These are phyloP conservation scores for Mechanitis messenoides DNA, from an alignment of 2,888 invertebrate genomes.

Conservation along the genomic window DNA sequence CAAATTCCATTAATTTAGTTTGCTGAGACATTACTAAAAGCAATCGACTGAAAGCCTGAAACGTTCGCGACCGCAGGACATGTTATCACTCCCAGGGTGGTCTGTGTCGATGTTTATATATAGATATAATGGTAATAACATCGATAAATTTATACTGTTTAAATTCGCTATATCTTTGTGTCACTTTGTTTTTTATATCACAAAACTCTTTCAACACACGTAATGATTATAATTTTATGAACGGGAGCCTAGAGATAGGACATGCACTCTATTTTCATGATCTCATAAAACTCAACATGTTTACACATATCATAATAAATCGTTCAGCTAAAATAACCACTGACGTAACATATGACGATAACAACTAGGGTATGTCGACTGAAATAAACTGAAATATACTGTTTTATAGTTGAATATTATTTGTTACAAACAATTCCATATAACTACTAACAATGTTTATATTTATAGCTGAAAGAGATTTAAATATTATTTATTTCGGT, in stretches of 20 bases:
- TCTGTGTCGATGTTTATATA: not conserved
- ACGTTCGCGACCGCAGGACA: not conserved
- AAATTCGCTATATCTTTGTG: not conserved
- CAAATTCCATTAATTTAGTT: not conserved
- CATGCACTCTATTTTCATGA: slow-evolving; percentile 1
- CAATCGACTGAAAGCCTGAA: slow-evolving; percentile 1
- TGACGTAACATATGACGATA: slow-evolving; percentile 12
- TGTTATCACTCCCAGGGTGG: not conserved
- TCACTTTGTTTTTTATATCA: too few species aligned
- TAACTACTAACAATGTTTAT: too few species aligned
- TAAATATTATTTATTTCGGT: too few species aligned
- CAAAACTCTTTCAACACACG: too few species aligned
- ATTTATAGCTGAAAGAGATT: too few species aligned
- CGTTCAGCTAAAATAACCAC: slow-evolving; percentile 12
- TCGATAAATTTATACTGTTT: not conserved
- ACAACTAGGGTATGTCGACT: not conserved
- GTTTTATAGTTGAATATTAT: slow-evolving; percentile 1
- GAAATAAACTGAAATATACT: not conserved
- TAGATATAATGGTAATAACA: not conserved
- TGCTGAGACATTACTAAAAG: not conserved
- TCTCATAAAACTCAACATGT: slow-evolving; percentile 11
- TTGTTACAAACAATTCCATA: not conserved
- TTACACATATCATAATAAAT: slow-evolving; percentile 9
- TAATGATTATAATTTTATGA: not conserved
- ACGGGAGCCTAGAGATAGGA: not conserved